phyloP scores from a whole-genome alignment of 2,113 vertebrate genomes.

The Petromus typicus region DNA sequence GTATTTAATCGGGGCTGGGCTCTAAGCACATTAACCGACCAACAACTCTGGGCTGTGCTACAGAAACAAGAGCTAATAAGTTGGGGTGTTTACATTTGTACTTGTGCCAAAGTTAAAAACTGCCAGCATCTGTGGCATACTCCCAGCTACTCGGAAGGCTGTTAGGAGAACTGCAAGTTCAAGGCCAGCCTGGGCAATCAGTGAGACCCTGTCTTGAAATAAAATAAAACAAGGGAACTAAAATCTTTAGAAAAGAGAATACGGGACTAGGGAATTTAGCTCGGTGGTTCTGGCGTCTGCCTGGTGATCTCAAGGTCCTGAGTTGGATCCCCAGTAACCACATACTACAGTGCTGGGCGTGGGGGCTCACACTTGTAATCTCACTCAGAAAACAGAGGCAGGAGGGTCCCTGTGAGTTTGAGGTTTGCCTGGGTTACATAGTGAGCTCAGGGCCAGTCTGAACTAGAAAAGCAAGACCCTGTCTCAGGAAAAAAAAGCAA shows the following conservation, averaged over 20 bases:
- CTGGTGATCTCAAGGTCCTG: too few species aligned
- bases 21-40: neutral
- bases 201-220: neutral
- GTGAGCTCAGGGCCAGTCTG: neutral
- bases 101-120: constrained; percentile 42
- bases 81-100: neutral
- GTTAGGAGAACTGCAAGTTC: neutral
- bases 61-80: neutral
- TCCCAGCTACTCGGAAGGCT: neutral
- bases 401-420: too few species aligned
- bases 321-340: too few species aligned
- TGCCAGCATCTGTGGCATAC: neutral
- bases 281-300: too few species aligned
- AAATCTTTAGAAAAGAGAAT: too few species aligned
- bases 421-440: too few species aligned
- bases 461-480: too few species aligned
- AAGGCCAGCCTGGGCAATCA: neutral
- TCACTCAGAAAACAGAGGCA: too few species aligned
- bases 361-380: too few species aligned
- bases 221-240: neutral
- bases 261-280: too few species aligned
- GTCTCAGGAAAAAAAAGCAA: neutral
- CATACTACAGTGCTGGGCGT: too few species aligned
- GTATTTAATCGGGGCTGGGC: neutral
- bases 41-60: neutral